These are phyloP conservation scores for Cygnus buccinator DNA, from an alignment of 2,113 vertebrate species.

Conservation along the genomic window DNA sequence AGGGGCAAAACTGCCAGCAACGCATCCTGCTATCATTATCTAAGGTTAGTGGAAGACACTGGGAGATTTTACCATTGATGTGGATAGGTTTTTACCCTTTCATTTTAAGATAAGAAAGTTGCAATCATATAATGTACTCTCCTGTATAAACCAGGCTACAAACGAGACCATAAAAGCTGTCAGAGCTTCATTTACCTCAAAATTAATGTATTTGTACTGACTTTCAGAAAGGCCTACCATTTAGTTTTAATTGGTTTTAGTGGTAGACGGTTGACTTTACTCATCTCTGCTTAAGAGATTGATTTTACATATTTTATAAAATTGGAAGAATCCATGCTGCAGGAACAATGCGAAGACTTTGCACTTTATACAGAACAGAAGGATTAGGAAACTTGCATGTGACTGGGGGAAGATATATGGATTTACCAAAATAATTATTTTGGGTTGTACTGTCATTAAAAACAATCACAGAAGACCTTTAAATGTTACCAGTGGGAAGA, in stretches of 20 bases:
- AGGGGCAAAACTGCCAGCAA: neutral
- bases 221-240: neutral
- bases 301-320: neutral
- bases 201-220: neutral
- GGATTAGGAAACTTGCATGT: neutral
- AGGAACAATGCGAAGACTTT: neutral
- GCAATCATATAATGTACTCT: neutral
- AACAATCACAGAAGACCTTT: neutral
- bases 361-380: neutral
- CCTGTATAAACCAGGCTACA: neutral
- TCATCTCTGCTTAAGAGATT: neutral
- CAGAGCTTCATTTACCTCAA: neutral
- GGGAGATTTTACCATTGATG: neutral
- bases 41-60: neutral
- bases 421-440: neutral
- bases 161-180: neutral
- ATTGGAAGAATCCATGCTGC: neutral
- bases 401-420: neutral
- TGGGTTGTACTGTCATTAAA: neutral
- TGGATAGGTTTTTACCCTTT: neutral
- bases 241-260: neutral
- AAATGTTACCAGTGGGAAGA: neutral
- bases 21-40: neutral
- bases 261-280: neutral
- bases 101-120: neutral